Conservation (phyloP, 2,888 invertebrate species). For the Ormyrus rosae region DNA sequence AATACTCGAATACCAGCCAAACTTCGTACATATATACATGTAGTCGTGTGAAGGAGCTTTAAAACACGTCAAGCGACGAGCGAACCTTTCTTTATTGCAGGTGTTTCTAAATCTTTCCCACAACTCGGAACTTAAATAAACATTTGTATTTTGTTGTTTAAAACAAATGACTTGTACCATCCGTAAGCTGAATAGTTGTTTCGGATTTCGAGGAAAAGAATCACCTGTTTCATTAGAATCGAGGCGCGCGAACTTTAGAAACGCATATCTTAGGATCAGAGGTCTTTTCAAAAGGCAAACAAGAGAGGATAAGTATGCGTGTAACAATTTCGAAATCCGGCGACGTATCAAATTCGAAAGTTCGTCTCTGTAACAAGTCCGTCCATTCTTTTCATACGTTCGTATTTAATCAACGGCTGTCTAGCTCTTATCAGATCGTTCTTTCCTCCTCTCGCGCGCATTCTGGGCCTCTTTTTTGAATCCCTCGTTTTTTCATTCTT, state of each 20-base stretch:
- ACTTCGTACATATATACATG: slow-evolving; percentile 18
- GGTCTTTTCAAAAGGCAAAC: no score
- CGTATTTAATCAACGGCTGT: slow-evolving; percentile 44
- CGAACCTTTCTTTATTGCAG: slow-evolving; percentile 2
- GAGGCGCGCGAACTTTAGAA: no score
- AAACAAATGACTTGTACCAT: not conserved
- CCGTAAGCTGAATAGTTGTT: no score
- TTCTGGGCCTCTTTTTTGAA: not conserved
- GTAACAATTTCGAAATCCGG: not conserved
- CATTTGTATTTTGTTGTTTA: not conserved
- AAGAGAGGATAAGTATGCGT: not conserved
- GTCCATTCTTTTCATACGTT: slow-evolving; percentile 6
- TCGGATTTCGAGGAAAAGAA: no score
- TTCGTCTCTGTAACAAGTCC: not conserved
- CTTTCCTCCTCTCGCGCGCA: not conserved
- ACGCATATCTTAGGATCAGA: no score
- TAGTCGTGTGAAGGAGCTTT: slow-evolving; percentile 3
- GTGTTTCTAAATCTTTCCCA: not conserved
- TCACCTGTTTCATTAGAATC: no score
- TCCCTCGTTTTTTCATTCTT: slow-evolving; percentile 11
- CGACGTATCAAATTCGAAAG: not conserved
- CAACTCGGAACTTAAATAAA: no score
- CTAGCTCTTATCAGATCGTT: slow-evolving; percentile 26
- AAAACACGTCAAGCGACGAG: not conserved
- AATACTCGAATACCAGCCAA: slow-evolving; percentile 59